Evolutionary conservation across 2,797 vertebrate species (phyloP), one percentile per base, ranked within the genome.

Genomic region (Pseudochaenichthys georgianus): DNA sequence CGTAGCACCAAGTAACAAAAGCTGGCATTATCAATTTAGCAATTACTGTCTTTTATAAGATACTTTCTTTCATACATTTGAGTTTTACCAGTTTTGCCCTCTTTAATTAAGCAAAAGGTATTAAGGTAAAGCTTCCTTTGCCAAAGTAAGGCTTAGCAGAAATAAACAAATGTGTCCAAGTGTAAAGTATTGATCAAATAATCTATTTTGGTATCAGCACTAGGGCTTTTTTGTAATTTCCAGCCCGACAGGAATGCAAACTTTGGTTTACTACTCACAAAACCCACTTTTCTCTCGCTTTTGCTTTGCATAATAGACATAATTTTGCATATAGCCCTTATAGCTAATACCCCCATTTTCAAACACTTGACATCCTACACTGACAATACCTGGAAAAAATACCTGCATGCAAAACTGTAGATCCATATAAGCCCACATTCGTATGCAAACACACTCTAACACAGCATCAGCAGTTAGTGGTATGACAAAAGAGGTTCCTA

Each of bases 401-500:
- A 64, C 59, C 43, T 75, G 23, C 4, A 1, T 66, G 47, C 21
- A 75, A 58, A 71, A 53, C 67, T 55, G 62, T n/a, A 21, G 46
- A 46, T 63, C 13, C 61, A 71, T 46, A 59, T 28, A 57, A 77
- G 75, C 11, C 74, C 58, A 77, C 34, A 72, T 53, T 72, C 50
- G 65, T 66, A 76, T 78, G 77, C 70, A 81, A 82, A 69, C 46
- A 58, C 45, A 21, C 42, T 47, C 54, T 73, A 73, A 85, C 78
- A 65, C 63, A 12, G 46, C 66, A 51, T 65, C 77, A 61, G 70
- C 66, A 60, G 63, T 77, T 81, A 61, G 54, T 58, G 61, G 46
- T 48, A 31, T 63, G 72, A 63, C 57, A 78, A 53, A 67, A 74
- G 51, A 70, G 51, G 60, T 84, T 69, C 0, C 15, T 70, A 51